A percentile compares a stretch with the other conserved stretches of the same genome.
Evolutionary conservation across 2,113 vertebrate species (phyloP).

Genomic region (Herpailurus yagouaroundi): DNA sequence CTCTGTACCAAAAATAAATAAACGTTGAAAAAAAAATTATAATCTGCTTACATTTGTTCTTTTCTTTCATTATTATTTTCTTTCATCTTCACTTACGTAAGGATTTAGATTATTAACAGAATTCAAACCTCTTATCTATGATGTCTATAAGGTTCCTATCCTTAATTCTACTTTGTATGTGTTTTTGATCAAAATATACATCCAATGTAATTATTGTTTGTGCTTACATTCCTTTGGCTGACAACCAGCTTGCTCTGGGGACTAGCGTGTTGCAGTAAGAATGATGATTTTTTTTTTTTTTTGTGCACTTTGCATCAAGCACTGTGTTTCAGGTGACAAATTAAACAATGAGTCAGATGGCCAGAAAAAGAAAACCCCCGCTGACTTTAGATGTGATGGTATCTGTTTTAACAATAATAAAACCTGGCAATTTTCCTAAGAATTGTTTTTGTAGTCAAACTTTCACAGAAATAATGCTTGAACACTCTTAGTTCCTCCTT

Average conservation of each 20-base stretch:
- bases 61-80: background rate
- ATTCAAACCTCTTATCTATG: background rate
- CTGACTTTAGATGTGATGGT: background rate
- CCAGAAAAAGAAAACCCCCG: background rate
- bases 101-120: background rate
- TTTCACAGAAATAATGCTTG: background rate
- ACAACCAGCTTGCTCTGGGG: background rate
- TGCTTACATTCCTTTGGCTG: background rate
- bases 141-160: background rate
- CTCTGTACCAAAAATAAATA: too few relatives aligned
- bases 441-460: background rate
- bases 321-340: background rate
- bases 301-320: background rate
- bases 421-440: background rate
- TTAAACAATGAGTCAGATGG: background rate
- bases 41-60: background rate
- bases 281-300: background rate
- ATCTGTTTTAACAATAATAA: background rate
- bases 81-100: background rate
- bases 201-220: background rate
- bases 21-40: too few relatives aligned
- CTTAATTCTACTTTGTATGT: background rate
- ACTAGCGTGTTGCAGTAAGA: background rate
- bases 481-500: background rate
- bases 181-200: background rate